These are phyloP conservation scores for Arbacia lixula DNA, from an alignment of 53 echinoderm and acorn worm species.

Conservation along the genomic window DNA sequence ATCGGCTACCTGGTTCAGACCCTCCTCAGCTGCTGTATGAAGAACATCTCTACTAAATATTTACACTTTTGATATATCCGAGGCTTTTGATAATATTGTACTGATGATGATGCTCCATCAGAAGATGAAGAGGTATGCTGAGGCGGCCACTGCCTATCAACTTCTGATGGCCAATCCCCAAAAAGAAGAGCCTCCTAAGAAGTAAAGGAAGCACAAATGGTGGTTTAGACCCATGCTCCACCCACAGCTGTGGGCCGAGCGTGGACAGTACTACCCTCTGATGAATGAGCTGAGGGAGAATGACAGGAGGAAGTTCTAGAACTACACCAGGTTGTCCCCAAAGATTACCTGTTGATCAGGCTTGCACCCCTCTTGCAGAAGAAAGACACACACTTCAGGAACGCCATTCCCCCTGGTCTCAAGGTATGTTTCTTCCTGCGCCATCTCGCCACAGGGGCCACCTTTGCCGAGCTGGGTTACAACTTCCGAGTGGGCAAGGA, in stretches of 20 bases:
- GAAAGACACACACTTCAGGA: constrained; percentile 9
- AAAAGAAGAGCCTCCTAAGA: constrained; percentile 35
- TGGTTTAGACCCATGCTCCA: constrained; percentile 14
- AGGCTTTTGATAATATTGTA: constrained; percentile 29
- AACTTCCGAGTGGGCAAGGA: constrained; percentile 38
- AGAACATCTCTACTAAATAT: not conserved
- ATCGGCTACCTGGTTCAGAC: constrained; percentile 9
- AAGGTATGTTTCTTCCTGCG: not conserved
- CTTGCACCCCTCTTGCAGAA: constrained; percentile 17
- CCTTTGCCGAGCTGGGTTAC: constrained; percentile 14
- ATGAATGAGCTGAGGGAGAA: constrained; percentile 36
- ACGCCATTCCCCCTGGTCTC: constrained; percentile 14
- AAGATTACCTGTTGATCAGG: constrained; percentile 15
- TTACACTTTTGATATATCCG: not conserved
- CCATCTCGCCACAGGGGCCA: constrained; percentile 11
- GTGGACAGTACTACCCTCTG: constrained; percentile 28
- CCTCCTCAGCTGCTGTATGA: constrained; percentile 3
- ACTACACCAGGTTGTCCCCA: constrained; percentile 30
- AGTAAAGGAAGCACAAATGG: constrained; percentile 15
- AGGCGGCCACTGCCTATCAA: constrained; percentile 25
- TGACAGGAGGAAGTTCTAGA: not conserved
- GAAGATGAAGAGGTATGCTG: constrained; percentile 18
- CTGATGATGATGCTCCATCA: constrained; percentile 39
- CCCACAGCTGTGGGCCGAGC: constrained; percentile 3
- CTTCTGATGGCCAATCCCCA: constrained; percentile 6